Conservation (phyloP, 1,140 invertebrate species). For the Cryptotermes secundus region DNA sequence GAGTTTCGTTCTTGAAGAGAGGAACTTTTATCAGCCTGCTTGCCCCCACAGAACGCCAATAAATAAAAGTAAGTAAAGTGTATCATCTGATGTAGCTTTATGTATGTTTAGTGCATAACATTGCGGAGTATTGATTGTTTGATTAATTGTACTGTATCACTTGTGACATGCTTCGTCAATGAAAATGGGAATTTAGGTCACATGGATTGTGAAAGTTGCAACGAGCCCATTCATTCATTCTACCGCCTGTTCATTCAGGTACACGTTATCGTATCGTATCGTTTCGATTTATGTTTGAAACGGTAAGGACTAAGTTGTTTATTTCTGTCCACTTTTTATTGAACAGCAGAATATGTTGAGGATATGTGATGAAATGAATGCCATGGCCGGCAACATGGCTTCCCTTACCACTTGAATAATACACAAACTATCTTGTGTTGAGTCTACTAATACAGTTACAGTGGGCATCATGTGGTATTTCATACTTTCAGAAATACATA, state of each 20-base stretch:
- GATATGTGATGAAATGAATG: too few relatives aligned
- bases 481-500: too few relatives aligned
- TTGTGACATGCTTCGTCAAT: constrained; percentile 23
- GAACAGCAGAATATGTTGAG: too few relatives aligned
- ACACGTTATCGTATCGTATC: background rate
- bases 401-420: too few relatives aligned
- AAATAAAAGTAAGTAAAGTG: background rate
- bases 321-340: background rate
- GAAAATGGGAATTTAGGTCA: constrained; percentile 31
- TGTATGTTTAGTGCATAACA: background rate
- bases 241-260: constrained; percentile 27
- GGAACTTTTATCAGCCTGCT: background rate
- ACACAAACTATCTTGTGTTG: too few relatives aligned
- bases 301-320: background rate
- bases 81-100: background rate
- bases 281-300: background rate
- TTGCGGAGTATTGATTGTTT: background rate
- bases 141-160: background rate
- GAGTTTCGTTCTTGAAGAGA: background rate
- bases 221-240: constrained; percentile 31
- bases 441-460: too few relatives aligned
- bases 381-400: too few relatives aligned
- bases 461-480: too few relatives aligned
- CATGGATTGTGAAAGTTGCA: constrained; percentile 29
- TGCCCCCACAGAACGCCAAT: background rate